Evolutionary conservation across 2,797 vertebrate species (phyloP).

Genomic region (Periparus ater): DNA sequence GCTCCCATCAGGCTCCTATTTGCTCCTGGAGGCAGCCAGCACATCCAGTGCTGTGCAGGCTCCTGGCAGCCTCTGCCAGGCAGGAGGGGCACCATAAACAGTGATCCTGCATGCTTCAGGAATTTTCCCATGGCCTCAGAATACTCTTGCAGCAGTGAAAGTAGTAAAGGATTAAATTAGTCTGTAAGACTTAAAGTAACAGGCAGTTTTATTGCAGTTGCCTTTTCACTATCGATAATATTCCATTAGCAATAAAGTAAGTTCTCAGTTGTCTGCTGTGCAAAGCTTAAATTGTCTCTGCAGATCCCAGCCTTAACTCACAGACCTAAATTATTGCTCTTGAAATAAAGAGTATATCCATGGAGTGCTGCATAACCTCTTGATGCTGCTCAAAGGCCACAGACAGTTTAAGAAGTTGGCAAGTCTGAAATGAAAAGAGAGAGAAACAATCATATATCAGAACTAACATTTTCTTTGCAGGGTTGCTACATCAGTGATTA

Average conservation of each 20-base stretch:
- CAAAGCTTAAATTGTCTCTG: neutral
- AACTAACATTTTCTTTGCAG: neutral
- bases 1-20: neutral
- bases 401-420: neutral
- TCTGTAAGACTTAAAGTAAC: neutral
- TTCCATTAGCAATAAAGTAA: neutral
- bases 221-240: neutral
- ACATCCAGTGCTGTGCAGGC: neutral
- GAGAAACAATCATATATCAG: neutral
- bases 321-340: neutral
- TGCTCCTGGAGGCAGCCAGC: neutral
- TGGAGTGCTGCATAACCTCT: neutral
- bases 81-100: neutral
- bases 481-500: neutral
- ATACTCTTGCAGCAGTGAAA: neutral
- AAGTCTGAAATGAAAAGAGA: neutral
- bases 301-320: neutral
- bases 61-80: neutral
- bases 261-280: neutral
- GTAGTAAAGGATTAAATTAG: conserved; percentile 30
- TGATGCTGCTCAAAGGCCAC: neutral
- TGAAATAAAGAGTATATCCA: neutral
- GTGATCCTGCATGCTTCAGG: neutral
- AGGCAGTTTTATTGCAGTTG: neutral
- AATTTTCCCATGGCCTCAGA: conserved; percentile 35